Conservation (phyloP, 1,140 invertebrate species). For the Polypedilum vanderplanki region DNA sequence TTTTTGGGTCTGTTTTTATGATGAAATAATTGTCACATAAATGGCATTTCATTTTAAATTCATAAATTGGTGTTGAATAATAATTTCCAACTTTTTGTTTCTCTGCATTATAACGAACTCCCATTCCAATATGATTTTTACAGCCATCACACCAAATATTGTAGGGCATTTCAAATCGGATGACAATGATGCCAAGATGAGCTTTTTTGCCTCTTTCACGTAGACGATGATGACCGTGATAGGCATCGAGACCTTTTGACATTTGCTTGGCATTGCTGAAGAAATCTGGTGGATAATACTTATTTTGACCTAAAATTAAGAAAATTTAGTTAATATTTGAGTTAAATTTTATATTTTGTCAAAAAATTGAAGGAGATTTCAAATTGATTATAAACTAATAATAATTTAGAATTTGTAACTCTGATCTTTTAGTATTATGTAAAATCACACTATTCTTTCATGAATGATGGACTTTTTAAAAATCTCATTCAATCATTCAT, state of each 20-base stretch:
- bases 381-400: too few species aligned
- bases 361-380: too few species aligned
- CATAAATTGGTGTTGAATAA: constrained; percentile 94
- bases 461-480: too few species aligned
- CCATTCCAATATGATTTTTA: constrained; percentile 98
- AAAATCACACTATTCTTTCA: too few species aligned
- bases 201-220: constrained; percentile 91
- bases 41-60: constrained; percentile 99
- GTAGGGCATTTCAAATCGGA: constrained; percentile 99
- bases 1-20: constrained; percentile 97
- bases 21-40: constrained; percentile 97
- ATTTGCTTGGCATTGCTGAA: constrained; percentile 58
- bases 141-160: constrained; percentile 99
- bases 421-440: too few species aligned
- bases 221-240: constrained; percentile 90
- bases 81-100: constrained; percentile 99
- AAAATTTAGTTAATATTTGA: not conserved
- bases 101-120: constrained; percentile 97
- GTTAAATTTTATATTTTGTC: too few species aligned
- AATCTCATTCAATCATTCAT: too few species aligned
- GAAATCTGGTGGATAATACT: constrained; percentile 99
- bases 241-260: constrained; percentile 70
- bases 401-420: too few species aligned
- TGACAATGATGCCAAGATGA: constrained; percentile 93
- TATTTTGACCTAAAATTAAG: constrained; percentile 56